Evolutionary conservation across 1,140 invertebrate genomes (phyloP).

Genomic region (Myzus persicae): DNA sequence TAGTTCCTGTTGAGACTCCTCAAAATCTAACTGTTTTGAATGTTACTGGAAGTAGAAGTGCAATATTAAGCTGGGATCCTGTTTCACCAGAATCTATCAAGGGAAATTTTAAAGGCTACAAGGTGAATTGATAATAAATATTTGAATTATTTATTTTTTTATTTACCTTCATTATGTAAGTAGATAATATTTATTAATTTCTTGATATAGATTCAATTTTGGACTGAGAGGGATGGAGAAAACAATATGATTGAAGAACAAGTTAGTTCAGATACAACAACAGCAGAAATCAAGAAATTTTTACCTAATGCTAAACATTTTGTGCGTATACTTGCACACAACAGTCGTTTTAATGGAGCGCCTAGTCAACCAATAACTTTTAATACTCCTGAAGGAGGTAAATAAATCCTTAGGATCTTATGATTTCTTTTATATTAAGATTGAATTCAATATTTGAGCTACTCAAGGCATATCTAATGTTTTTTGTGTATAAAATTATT

Average conservation of each 20-base stretch:
- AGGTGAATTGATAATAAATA: too few relatives aligned
- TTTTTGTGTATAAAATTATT: neutral
- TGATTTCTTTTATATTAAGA: neutral
- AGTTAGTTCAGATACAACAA: slow-evolving; percentile 75
- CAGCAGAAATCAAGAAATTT: slow-evolving; percentile 82
- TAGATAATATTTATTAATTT: neutral
- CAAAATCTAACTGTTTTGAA: slow-evolving; percentile 82
- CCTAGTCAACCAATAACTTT: slow-evolving; percentile 84
- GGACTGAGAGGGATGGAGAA: slow-evolving; percentile 84
- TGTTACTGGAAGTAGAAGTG: slow-evolving; percentile 77
- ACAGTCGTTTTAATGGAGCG: slow-evolving; percentile 89
- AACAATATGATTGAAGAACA: slow-evolving; percentile 80
- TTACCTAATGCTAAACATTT: slow-evolving; percentile 90
- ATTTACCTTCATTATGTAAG: neutral
- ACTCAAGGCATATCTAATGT: neutral
- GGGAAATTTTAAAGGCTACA: slow-evolving; percentile 95
- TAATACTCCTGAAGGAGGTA: slow-evolving; percentile 88
- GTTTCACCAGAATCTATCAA: slow-evolving; percentile 78
- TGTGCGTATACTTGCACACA: slow-evolving; percentile 88
- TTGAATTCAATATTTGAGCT: neutral
- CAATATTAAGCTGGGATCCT: slow-evolving; percentile 83
- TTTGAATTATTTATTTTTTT: too few relatives aligned
- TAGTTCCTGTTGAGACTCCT: slow-evolving; percentile 80
- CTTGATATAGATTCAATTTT: slow-evolving; percentile 79
- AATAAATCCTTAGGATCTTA: slow-evolving; percentile 54